Evolutionary conservation across 2,797 vertebrate genomes (phyloP).

Genomic region (Platyrinchus mystaceus): DNA sequence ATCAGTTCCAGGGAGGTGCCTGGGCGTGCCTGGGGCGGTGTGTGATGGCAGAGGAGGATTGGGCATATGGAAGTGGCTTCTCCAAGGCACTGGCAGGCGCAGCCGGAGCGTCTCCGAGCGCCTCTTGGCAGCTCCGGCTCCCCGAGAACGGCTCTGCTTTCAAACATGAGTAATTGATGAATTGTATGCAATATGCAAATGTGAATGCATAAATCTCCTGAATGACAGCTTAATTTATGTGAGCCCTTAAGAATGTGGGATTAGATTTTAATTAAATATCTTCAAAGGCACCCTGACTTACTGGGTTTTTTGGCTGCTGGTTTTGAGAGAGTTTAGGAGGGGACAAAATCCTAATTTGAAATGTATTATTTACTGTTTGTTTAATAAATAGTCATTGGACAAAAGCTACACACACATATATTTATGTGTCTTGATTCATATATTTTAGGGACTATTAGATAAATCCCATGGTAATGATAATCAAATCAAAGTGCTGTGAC

Average conservation of each 20-base stretch:
- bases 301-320: slow-evolving; percentile 70
- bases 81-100: slow-evolving; percentile 63
- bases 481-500: background rate
- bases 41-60: background rate
- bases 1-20: background rate
- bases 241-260: slow-evolving; percentile 83
- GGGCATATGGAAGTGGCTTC: slow-evolving; percentile 77
- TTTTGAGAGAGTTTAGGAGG: slow-evolving; percentile 39
- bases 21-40: background rate
- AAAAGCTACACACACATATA: background rate
- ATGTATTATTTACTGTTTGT: slow-evolving; percentile 19
- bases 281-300: slow-evolving; percentile 84
- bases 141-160: slow-evolving; percentile 80
- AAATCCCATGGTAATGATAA: background rate
- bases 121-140: slow-evolving; percentile 74
- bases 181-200: slow-evolving; percentile 85
- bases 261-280: slow-evolving; percentile 88
- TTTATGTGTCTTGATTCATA: accelerated
- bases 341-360: slow-evolving; percentile 42
- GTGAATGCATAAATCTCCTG: slow-evolving; percentile 82
- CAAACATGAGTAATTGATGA: slow-evolving; percentile 86
- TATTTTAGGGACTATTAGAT: background rate
- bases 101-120: slow-evolving; percentile 25
- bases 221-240: slow-evolving; percentile 85
- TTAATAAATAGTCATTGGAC: background rate